Base-by-base conservation (phyloP, 1,140 invertebrate species). In the Trinorchestia longiramus region DNA sequence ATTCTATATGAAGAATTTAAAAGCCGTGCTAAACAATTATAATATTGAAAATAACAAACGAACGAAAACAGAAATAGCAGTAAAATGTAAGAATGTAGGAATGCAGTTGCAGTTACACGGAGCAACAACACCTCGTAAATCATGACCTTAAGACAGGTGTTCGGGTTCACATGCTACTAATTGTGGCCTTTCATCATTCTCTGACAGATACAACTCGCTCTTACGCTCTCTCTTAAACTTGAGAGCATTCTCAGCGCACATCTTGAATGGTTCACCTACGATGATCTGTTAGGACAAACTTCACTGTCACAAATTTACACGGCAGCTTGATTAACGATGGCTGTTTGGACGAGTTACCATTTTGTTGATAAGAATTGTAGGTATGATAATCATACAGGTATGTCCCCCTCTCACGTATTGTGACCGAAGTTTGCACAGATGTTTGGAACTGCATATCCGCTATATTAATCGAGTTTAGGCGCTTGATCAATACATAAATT, bases 81-180 rank as follows among this genome's bases (percentile, higher is more conserved):
- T 36, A 77, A 77, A 77, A 77, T 77, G 62, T 77, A 77, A 77
- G 62, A 77, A 77, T 77, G 62, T 77, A 77, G 36, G 62, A 77
- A 77, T 77, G 62, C 15, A 77, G 62, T 15, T 77, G 62, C 62
- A 77, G 62, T 15, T 77, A 77, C 62, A 77, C 62, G 62, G 62
- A 77, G 62, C 88, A 91, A 42, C 88, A 91, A 41, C 87, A 91
- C 88, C 88, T 43, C 88, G 43, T 91, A 91, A 91, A 44, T 91
- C 88, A 91, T 91, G 88, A 91, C 88, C 88, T 41, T 36, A 23
- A 42, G 88, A 91, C 88, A 91, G 88, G 88, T 91, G 88, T 42
- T 91, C 15, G 88, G 88, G 88, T 91, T 91, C 88, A 91, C 41
- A 91, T 41, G 88, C 41, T 91, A 91, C 88, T 91, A 91, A 91